phyloP scores from a whole-genome alignment of 1,140 invertebrate genomes.

The Hylaeus anthracinus region DNA sequence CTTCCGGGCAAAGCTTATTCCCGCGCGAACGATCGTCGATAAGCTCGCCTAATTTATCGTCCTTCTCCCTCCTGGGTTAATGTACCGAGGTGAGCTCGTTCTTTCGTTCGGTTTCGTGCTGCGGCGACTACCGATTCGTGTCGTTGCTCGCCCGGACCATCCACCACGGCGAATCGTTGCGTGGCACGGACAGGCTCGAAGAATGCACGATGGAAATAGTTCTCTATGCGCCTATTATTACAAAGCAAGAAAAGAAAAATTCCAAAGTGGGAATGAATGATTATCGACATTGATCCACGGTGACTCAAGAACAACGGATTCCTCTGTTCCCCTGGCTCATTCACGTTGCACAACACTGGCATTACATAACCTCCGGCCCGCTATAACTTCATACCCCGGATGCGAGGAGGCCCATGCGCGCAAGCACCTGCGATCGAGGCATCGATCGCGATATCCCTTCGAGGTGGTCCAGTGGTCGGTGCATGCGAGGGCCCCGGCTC shows the following conservation, averaged over 20 bases:
- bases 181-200: no score
- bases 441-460: conserved; percentile 27
- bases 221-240: no score
- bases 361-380: conserved; percentile 13
- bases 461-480: conserved; percentile 44
- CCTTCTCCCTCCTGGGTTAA: conserved; percentile 68
- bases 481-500: conserved; percentile 4
- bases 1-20: conserved; percentile 63
- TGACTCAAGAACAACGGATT: background rate
- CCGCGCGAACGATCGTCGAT: conserved; percentile 73
- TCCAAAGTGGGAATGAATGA: no score
- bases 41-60: conserved; percentile 77
- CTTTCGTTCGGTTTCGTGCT: conserved; percentile 49
- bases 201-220: no score
- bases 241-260: no score
- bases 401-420: background rate
- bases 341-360: background rate
- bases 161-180: conserved; percentile 6
- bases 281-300: no score
- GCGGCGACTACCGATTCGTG: conserved; percentile 68
- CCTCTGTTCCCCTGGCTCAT: background rate
- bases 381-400: conserved; percentile 20
- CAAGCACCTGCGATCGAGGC: conserved; percentile 29
- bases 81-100: conserved; percentile 62
- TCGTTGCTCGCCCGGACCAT: conserved; percentile 57